Evolutionary conservation across 2,113 vertebrate genomes (phyloP).

Genomic region (Lepidothrix coronata): DNA sequence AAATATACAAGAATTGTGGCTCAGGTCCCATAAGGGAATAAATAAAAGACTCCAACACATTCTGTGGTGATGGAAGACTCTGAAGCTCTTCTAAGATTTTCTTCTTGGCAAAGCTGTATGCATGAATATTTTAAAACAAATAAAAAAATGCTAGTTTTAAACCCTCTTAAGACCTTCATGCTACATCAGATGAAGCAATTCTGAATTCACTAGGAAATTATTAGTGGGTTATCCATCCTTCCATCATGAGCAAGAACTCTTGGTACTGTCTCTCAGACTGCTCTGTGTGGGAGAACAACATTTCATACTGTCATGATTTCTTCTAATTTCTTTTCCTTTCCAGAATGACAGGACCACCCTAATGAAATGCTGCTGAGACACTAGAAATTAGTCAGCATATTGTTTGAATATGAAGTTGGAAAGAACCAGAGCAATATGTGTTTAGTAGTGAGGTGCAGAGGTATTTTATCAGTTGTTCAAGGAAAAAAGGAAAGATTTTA

Average conservation of each 20-base stretch:
- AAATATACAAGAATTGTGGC: not conserved
- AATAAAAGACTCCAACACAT: not conserved
- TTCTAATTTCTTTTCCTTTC: not conserved
- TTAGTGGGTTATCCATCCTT: not conserved
- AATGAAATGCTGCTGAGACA: not conserved
- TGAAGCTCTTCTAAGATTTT: not conserved
- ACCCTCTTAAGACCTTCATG: not conserved
- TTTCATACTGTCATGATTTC: not conserved
- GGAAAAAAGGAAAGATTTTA: not conserved
- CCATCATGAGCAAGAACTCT: not conserved
- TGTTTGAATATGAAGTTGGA: not conserved
- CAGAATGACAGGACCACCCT: not conserved
- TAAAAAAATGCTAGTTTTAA: not conserved
- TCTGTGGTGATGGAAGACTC: not conserved
- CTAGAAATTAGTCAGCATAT: not conserved
- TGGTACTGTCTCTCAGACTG: not conserved
- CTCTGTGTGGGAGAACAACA: not conserved
- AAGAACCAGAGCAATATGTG: not conserved
- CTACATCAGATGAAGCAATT: not conserved
- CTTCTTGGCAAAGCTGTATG: not conserved
- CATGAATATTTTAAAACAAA: not conserved
- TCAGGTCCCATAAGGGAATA: not conserved
- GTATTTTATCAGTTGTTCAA: not conserved
- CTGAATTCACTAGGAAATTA: not conserved
- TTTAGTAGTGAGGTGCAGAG: not conserved